Base-by-base conservation (phyloP, 2,113 vertebrate genomes). In the Brienomyrus brachyistius region DNA sequence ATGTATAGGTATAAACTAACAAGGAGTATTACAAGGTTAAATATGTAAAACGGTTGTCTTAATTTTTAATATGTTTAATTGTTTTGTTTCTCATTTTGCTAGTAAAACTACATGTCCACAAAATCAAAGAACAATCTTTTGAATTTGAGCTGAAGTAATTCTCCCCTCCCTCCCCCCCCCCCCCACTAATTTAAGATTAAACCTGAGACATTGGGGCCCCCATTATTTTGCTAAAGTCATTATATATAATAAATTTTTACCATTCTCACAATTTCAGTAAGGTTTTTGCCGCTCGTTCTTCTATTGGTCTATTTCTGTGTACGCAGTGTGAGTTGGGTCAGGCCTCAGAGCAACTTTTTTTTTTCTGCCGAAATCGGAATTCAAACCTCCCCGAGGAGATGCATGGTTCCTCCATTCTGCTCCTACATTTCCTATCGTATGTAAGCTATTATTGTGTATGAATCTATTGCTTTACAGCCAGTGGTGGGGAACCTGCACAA, bases 1-100 rank as follows among this genome's bases (percentile, higher is more conserved):
- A 88, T 70, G n/a, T 88, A 51, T 88, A 88, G 66, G 66, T 88
- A 88, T 88, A 74, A 43, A 80, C 88, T 89, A 89, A 89, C 88
- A 77, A 77, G 70, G 88, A 80, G 23, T 89, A 52, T 77, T 62
- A 77, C 47, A 21, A 80, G 23, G 15, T 80, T 21, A 80, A 77
- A 21, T 89, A 54, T 52, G 51, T 89, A 48, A 13, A 35, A 77
- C 1, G 15, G 17, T 80, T 52, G 70, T 89, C 48, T 89, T 74
- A 77, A 31, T 50, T 77, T 40, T 80, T 80, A 80, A 51, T 89
- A 47, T 89, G 70, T 51, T 40, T 27, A 17, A 66, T 47, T 31
- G 17, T 74, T 43, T n/a, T 50, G 70, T 80, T 43, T 50, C 48
- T 77, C 27, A 62, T 89, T 80, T 74, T 89, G 47, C 66, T 51